Percentiles rank a stretch among this genome's conserved stretches.
Conservation (phyloP, 2,113 vertebrate genomes). For the Saccopteryx bilineata region DNA sequence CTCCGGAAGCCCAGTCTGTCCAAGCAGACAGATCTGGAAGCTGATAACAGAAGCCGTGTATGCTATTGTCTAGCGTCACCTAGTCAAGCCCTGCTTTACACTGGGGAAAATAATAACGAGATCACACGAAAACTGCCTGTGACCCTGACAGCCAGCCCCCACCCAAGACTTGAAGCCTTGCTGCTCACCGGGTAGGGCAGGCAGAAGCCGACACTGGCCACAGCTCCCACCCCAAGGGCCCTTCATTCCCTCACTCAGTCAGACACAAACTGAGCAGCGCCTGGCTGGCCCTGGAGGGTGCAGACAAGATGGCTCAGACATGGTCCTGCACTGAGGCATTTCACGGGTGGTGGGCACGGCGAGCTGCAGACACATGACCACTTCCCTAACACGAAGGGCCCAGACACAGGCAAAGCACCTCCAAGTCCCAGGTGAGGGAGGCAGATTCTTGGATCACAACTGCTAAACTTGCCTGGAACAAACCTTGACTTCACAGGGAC, state of each 20-base stretch:
- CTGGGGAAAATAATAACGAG: not conserved
- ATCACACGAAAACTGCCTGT: not conserved
- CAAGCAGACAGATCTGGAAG: slow-evolving; percentile 39
- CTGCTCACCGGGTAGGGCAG: not conserved
- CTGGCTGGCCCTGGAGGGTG: not conserved
- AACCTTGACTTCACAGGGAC: not conserved
- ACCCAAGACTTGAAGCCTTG: not conserved
- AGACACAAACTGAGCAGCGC: not conserved
- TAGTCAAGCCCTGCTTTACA: slow-evolving; percentile 1
- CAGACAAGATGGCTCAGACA: slow-evolving; percentile 1
- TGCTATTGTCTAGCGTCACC: not conserved
- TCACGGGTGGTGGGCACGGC: not conserved
- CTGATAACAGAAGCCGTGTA: not conserved
- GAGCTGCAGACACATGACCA: not conserved
- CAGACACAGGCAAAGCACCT: not conserved
- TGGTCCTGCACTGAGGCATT: not conserved
- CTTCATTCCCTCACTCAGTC: not conserved
- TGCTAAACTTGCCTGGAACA: not conserved
- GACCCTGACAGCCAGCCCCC: not conserved
- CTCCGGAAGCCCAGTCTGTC: not conserved
- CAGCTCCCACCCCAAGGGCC: not conserved
- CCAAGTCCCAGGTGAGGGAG: not conserved
- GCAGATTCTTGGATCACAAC: not conserved
- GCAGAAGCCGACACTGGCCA: not conserved
- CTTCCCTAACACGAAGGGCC: not conserved